phyloP scores from a whole-genome alignment of 2,888 invertebrate genomes.

The Erebia palarica region DNA sequence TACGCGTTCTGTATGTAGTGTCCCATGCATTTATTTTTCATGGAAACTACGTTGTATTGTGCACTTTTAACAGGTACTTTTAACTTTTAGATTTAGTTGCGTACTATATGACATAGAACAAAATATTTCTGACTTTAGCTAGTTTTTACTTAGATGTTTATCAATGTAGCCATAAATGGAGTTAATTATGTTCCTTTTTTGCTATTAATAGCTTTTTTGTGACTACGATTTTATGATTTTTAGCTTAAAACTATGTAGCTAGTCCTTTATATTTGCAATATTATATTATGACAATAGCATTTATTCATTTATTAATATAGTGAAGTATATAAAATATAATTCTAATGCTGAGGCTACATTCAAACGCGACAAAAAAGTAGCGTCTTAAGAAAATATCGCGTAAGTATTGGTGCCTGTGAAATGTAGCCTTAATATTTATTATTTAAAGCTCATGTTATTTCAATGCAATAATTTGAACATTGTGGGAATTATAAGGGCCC shows the following conservation, averaged over 20 bases:
- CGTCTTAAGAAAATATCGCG: not conserved
- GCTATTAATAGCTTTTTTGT: slow-evolving; percentile 41
- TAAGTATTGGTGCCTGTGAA: not conserved
- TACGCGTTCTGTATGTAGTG: slow-evolving; percentile 29
- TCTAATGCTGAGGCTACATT: slow-evolving; percentile 14
- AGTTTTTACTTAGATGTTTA: slow-evolving; percentile 30
- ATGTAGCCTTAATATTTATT: slow-evolving; percentile 8
- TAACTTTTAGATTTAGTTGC: slow-evolving; percentile 52
- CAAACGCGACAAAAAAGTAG: not conserved
- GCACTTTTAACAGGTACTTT: slow-evolving; percentile 61
- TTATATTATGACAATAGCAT: slow-evolving; percentile 37
- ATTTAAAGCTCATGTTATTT: slow-evolving; percentile 17
- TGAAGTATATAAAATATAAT: slow-evolving; percentile 17
- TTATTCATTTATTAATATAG: slow-evolving; percentile 37
- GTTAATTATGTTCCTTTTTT: slow-evolving; percentile 55
- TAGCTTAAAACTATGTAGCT: slow-evolving; percentile 41
- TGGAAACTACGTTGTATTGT: slow-evolving; percentile 48
- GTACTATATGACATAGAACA: slow-evolving; percentile 47
- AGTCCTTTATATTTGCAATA: slow-evolving; percentile 44
- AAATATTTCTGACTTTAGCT: slow-evolving; percentile 48
- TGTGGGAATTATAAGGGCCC: slow-evolving; percentile 6
- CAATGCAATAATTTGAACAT: slow-evolving; percentile 23
- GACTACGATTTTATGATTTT: slow-evolving; percentile 37
- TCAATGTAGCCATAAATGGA: slow-evolving; percentile 42
- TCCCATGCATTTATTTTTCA: slow-evolving; percentile 58